Base-by-base conservation (phyloP, 2,113 vertebrate species). In the Proteles cristata region DNA sequence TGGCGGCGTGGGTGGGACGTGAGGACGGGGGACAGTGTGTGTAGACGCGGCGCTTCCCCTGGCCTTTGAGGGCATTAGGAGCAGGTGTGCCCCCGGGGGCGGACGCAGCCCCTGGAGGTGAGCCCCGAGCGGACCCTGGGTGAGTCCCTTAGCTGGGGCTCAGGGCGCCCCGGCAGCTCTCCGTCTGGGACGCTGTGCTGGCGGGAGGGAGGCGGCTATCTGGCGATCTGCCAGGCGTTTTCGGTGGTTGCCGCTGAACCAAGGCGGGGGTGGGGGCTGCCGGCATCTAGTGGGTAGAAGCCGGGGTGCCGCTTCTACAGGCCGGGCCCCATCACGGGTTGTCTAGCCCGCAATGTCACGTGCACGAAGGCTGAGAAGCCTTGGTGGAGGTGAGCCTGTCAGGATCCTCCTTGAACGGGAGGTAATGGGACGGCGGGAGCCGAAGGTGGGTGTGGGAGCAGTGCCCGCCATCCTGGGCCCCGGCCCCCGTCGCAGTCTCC, bases 391-490 rank as follows among this genome's bases (percentile, higher is more conserved):
- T 15, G 79, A 81, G 50, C 35, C 74, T 92, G 53, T 76, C 4
- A 3, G n/a, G 74, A 21, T 39, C 63, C 65, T n/a, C 50, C 63
- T 43, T 61, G 68, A 87, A 53, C 66, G 69, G 23, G 31, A 25
- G 12, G 4, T 19, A 12, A 0, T 33, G 50, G 53, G 74, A 65
- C 28, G 71, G 10, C 43, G 48, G 14, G 4, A 15, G 17, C 76
- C 50, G 11, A 23, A 65, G 71, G 7, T 10, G 28, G 11, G 9
- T 28, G 11, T 4, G 45, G 68, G 39, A 88, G 58, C 76, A 65
- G 50, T 25, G 28, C 28, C 25, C 16, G 48, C 8, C 0, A 0
- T 55, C 5, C 11, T 39, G 39, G 2, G 39, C 39, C 39, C 39
- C 39, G 39, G 39, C 39, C 39, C 39, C 39, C 39, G 39, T n/a